phyloP scores from a whole-genome alignment of 1,140 invertebrate species.

The Plodia interpunctella region DNA sequence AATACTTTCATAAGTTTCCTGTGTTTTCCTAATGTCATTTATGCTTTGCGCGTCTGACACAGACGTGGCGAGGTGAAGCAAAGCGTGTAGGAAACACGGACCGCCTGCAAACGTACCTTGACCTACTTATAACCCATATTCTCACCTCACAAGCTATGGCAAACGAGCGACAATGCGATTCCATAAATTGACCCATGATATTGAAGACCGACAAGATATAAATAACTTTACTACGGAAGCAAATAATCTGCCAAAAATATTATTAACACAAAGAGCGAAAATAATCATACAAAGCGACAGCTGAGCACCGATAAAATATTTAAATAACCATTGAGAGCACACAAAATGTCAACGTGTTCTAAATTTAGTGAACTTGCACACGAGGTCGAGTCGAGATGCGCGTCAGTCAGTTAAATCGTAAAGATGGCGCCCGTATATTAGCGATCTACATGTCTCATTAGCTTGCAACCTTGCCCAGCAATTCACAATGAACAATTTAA shows the following conservation, averaged over 20 bases:
- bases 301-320: constrained; percentile 11
- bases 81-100: constrained; percentile 54
- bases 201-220: neutral
- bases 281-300: neutral
- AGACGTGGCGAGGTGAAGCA: constrained; percentile 7
- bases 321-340: constrained; percentile 16
- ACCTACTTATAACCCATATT: constrained; percentile 42
- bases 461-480: constrained; percentile 42
- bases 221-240: no score
- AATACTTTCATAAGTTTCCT: no score
- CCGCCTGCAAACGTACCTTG: constrained; percentile 56
- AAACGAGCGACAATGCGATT: constrained; percentile 32
- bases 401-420: constrained; percentile 42
- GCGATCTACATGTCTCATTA: constrained; percentile 42
- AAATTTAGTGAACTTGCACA: constrained; percentile 52
- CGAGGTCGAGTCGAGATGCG: constrained; percentile 43
- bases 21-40: neutral
- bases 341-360: constrained; percentile 40
- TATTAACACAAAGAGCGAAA: neutral
- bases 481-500: constrained; percentile 39
- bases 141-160: constrained; percentile 35
- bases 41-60: neutral
- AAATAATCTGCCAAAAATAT: neutral
- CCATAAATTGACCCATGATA: constrained; percentile 15
- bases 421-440: constrained; percentile 53